Base-by-base conservation (phyloP, 2,797 vertebrate species). In the Premnoplex brunnescens region DNA sequence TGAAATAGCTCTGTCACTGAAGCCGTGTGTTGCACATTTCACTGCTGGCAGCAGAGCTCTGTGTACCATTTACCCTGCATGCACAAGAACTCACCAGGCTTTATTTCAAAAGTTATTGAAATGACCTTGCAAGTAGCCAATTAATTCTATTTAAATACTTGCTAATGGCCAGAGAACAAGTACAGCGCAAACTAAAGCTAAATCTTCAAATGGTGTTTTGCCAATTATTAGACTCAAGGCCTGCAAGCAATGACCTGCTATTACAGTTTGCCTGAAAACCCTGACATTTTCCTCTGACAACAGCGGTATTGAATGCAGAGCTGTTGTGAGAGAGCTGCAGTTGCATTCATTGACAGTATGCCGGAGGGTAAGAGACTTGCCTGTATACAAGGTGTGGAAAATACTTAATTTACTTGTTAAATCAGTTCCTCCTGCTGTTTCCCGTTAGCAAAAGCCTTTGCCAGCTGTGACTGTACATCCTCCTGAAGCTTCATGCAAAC, bases 351-450 rank as follows among this genome's bases (percentile, higher is more conserved):
- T 89, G 82, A 91, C 63, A 56, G 28, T 6, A 18, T 56, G 90
- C 96, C 76, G 0, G 20, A 56, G 96, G 95, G 86, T 39, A 92
- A 91, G 79, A 67, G 26, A 49, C 77, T 93, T 59, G 58, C 46
- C 26, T 58, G 16, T 39, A 73, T 43, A 85, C 58, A 32, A 68
- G 69, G 88, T 86, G 28, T 11, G 94, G 82, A 79, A 91, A 96
- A 95, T 62, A 75, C 81, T 92, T 93, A 62, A 88, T 92, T 85
- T 95, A 67, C 79, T 84, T 62, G 51, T 96, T 92, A 88, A 95
- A 92, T 60, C 60, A n/a, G 54, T 48, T 89, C 51, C 66, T 32
- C 71, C 12, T 34, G 79, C 37, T 89, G 81, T 87, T 93, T 92
- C 26, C 14, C 66, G 44, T 84, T 71, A 80, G 39, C 51, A 39